Evolutionary conservation across 1,140 invertebrate species (phyloP).

Genomic region (Adelges cooleyi): DNA sequence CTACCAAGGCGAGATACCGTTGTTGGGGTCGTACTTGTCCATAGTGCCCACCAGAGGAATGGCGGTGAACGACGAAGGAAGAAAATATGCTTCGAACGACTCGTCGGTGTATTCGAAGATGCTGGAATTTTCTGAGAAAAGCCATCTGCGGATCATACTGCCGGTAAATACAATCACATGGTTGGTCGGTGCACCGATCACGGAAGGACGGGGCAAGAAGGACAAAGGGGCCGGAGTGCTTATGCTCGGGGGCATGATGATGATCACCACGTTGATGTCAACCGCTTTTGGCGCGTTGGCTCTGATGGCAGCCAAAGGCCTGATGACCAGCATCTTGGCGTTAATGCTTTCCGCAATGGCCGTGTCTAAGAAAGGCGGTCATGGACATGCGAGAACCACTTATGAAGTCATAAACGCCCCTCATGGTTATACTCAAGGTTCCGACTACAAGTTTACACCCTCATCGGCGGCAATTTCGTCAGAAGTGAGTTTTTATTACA

Average conservation of each 20-base stretch:
- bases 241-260: constrained; percentile 27
- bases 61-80: neutral
- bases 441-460: neutral
- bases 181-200: neutral
- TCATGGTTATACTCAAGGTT: constrained; percentile 33
- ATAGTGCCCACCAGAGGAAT: neutral
- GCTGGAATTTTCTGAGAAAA: neutral
- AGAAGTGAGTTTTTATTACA: constrained; percentile 14
- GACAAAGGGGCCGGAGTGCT: constrained; percentile 31
- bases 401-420: constrained; percentile 37
- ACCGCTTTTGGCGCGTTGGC: constrained; percentile 44
- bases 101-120: neutral
- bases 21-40: neutral
- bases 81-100: accelerated
- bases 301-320: constrained; percentile 60
- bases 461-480: neutral
- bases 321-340: constrained; percentile 70
- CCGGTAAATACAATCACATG: neutral
- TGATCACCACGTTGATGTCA: constrained; percentile 29
- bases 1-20: neutral
- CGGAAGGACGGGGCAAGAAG: constrained; percentile 29
- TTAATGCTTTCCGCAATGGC: constrained; percentile 47
- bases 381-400: constrained; percentile 13
- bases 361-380: constrained; percentile 38
- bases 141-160: neutral